Evolutionary conservation across 2,797 vertebrate species (phyloP).

Genomic region (Manis pentadactyla): DNA sequence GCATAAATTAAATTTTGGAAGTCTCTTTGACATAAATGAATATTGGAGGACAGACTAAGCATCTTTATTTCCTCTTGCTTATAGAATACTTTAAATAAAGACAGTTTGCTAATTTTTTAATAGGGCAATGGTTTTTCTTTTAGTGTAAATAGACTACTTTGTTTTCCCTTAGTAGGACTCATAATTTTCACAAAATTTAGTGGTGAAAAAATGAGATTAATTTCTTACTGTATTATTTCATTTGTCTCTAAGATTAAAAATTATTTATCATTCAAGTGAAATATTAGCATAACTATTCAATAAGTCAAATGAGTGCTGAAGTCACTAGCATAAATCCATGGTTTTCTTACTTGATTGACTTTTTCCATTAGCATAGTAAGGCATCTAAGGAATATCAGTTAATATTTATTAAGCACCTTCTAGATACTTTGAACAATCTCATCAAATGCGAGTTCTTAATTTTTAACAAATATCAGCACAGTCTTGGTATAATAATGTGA

Average conservation of each 20-base stretch:
- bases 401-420: slow-evolving; percentile 40
- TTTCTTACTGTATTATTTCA: slow-evolving; percentile 28
- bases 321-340: background rate
- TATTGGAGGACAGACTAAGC: background rate
- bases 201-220: slow-evolving; percentile 9
- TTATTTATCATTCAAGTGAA: slow-evolving; percentile 43
- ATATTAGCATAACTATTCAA: slow-evolving; percentile 29
- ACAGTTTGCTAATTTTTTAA: background rate
- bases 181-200: slow-evolving; percentile 5
- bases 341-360: slow-evolving; percentile 36
- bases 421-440: slow-evolving; percentile 24
- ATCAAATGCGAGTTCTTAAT: slow-evolving; percentile 41
- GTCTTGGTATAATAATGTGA: slow-evolving; percentile 28
- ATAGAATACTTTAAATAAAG: slow-evolving; percentile 3
- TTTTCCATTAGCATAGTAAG: slow-evolving; percentile 43
- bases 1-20: background rate
- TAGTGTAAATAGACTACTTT: background rate
- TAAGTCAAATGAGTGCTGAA: slow-evolving; percentile 7
- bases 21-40: background rate
- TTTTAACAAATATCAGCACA: slow-evolving; percentile 58
- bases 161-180: background rate
- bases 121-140: slow-evolving; percentile 16
- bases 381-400: slow-evolving; percentile 22
- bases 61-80: slow-evolving; percentile 43
- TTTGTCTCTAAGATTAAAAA: slow-evolving; percentile 40